These are phyloP conservation scores for Drosophila pseudotalamancana DNA, from an alignment of 2,888 invertebrate species.

Conservation along the genomic window DNA sequence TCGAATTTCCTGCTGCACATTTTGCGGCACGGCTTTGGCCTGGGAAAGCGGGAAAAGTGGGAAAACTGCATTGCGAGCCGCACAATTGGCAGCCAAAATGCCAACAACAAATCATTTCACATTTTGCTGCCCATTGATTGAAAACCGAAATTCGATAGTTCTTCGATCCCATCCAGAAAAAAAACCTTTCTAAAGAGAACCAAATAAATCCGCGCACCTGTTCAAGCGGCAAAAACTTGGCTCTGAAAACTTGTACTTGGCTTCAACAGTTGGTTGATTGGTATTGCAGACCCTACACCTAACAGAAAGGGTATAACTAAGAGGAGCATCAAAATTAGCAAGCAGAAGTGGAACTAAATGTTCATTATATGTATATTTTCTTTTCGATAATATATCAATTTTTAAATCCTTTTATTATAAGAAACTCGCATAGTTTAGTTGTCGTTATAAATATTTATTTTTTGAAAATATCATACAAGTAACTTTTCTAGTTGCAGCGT, in stretches of 20 bases:
- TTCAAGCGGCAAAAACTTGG: constrained; percentile 28
- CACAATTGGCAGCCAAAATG: constrained; percentile 78
- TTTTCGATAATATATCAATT: too few species aligned
- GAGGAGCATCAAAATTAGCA: background rate
- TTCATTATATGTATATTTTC: too few species aligned
- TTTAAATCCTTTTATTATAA: too few species aligned
- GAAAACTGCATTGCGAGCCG: constrained; percentile 36
- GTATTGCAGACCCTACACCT: background rate
- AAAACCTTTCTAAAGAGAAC: background rate
- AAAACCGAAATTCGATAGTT: constrained; percentile 64
- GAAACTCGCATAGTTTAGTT: too few species aligned
- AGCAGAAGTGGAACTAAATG: too few species aligned
- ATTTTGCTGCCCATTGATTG: constrained; percentile 59
- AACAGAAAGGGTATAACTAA: background rate
- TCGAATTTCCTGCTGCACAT: constrained; percentile 74
- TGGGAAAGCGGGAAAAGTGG: constrained; percentile 55
- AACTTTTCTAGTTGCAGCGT: background rate
- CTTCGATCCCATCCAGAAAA: constrained; percentile 15
- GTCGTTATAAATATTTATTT: too few species aligned
- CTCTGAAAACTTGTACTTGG: constrained; percentile 16
- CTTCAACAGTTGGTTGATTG: constrained; percentile 35
- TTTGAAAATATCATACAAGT: too few species aligned
- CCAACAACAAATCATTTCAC: constrained; percentile 74
- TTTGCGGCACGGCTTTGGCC: constrained; percentile 50
- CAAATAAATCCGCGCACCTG: constrained; percentile 37